phyloP scores from a whole-genome alignment of 2,113 vertebrate species.

The Otis tarda region DNA sequence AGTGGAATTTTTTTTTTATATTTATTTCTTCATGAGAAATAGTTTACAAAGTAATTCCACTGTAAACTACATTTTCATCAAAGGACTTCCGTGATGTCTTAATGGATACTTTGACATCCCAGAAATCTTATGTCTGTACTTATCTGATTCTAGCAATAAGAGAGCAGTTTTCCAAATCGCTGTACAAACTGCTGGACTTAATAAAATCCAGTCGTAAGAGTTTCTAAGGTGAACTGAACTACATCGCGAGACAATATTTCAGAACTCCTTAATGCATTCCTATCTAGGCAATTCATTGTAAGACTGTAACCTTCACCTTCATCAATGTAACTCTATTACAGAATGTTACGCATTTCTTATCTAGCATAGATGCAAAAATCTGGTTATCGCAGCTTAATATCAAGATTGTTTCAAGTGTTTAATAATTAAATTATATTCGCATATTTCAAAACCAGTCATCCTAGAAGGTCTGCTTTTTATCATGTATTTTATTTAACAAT shows the following conservation, averaged over 20 bases:
- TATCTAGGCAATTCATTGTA: constrained; percentile 69
- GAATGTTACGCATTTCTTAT: constrained; percentile 73
- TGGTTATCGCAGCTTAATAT: constrained; percentile 72
- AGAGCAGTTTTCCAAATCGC: constrained; percentile 63
- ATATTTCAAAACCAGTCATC: constrained; percentile 76
- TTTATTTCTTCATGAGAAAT: constrained; percentile 70
- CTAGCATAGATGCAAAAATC: constrained; percentile 74
- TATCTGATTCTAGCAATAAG: constrained; percentile 45
- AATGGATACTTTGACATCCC: constrained; percentile 63
- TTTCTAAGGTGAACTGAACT: constrained; percentile 69
- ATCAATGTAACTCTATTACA: constrained; percentile 71
- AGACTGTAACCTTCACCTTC: constrained; percentile 75
- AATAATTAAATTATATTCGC: constrained; percentile 79
- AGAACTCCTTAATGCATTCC: constrained; percentile 73
- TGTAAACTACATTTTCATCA: constrained; percentile 44
- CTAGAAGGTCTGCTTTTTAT: constrained; percentile 78
- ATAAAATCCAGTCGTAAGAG: constrained; percentile 65
- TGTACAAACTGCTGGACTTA: constrained; percentile 68
- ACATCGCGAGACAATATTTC: constrained; percentile 66
- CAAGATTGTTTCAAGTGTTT: constrained; percentile 74
- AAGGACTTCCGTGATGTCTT: constrained; percentile 52
- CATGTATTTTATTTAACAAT: constrained; percentile 79
- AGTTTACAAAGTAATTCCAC: constrained; percentile 73
- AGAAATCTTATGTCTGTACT: constrained; percentile 67
- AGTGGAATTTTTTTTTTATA: constrained; percentile 69